These are phyloP conservation scores for Pelmatolapia mariae DNA, from an alignment of 2,113 vertebrate genomes.

Conservation along the genomic window DNA sequence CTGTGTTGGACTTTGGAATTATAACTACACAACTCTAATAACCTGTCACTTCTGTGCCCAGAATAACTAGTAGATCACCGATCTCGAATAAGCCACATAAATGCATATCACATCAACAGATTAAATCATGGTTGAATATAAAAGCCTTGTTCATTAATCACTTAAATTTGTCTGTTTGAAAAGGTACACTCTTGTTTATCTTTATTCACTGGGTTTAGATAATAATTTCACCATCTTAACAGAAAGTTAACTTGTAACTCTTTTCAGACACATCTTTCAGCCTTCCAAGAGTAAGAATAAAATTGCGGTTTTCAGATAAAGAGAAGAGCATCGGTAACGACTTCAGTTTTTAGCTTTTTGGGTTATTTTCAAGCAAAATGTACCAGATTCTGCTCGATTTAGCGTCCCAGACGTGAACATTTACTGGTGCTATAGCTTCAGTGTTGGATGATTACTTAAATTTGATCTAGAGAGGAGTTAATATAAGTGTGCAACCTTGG, in stretches of 20 bases:
- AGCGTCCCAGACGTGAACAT: not conserved
- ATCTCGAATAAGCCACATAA: not conserved
- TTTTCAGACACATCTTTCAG: not conserved
- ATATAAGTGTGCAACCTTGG: not conserved
- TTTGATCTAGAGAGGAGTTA: not conserved
- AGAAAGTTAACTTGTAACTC: not conserved
- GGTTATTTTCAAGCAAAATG: not conserved
- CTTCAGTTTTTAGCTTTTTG: not conserved
- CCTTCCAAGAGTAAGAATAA: not conserved
- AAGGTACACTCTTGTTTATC: not conserved
- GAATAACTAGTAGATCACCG: not conserved
- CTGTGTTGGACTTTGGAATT: not conserved
- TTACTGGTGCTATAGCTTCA: not conserved
- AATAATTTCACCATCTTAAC: not conserved
- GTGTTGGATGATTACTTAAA: not conserved
- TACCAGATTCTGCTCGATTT: not conserved
- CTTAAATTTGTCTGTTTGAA: not conserved
- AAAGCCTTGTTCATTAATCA: not conserved
- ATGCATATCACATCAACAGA: not conserved
- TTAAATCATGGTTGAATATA: not conserved
- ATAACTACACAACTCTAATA: not conserved
- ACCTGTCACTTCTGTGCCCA: not conserved
- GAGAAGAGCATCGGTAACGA: not conserved
- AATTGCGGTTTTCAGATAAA: not conserved
- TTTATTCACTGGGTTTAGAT: not conserved